Percentiles rank a stretch among this genome's conserved stretches.
phyloP scores from a whole-genome alignment of 2,113 vertebrate genomes.

The Holacanthus passer region DNA sequence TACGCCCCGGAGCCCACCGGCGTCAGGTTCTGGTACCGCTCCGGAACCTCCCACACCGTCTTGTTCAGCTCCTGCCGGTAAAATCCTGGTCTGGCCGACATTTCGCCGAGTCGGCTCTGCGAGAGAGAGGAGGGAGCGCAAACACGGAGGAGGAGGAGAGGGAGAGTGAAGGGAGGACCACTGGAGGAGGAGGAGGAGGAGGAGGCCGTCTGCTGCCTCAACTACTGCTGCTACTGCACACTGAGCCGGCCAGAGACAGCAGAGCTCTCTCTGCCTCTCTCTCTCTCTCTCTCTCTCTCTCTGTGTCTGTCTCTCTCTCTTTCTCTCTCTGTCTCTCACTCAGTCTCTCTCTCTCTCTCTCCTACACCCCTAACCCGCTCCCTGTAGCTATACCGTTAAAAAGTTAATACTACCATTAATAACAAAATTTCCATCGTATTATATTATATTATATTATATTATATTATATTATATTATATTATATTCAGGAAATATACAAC shows the following conservation, averaged over 20 bases:
- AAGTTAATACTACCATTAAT: background rate
- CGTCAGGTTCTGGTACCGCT: slow-evolving; percentile 96
- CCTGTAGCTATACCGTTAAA: background rate
- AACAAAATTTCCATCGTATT: background rate
- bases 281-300: slow-evolving; percentile 8
- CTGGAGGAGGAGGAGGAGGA: slow-evolving; percentile 4
- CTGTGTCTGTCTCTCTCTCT: background rate
- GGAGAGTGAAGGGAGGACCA: background rate
- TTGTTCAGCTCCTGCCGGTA: slow-evolving; percentile 98
- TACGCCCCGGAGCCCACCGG: slow-evolving; percentile 97
- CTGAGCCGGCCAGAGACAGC: slow-evolving; percentile 22
- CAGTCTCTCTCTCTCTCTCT: no score
- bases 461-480: no score
- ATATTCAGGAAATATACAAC: background rate
- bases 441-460: background rate
- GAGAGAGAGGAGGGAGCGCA: background rate
- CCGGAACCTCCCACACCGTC: slow-evolving; percentile 97
- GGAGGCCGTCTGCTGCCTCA: slow-evolving; percentile 44
- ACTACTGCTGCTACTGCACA: slow-evolving; percentile 37
- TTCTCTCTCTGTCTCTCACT: background rate
- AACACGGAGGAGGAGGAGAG: background rate
- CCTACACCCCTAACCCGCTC: background rate
- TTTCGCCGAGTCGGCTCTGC: slow-evolving; percentile 26
- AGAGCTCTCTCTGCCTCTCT: slow-evolving; percentile 14
- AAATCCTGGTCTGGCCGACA: slow-evolving; percentile 89